phyloP scores from a whole-genome alignment of 2,888 invertebrate genomes.

The Galerucella pusilla region DNA sequence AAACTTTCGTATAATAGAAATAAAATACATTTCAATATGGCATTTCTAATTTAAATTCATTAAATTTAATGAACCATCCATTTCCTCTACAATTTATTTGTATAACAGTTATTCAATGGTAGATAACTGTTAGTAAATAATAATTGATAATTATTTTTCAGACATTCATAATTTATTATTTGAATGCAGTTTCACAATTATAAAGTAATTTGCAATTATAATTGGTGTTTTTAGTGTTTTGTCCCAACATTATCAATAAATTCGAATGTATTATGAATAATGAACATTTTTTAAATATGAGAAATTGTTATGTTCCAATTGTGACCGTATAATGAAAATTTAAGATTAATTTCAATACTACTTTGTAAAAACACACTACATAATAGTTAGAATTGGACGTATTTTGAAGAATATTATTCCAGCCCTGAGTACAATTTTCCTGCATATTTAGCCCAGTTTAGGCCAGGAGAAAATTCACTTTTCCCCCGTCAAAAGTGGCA shows the following conservation, averaged over 20 bases:
- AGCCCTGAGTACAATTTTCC: no score
- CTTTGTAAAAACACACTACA: no score
- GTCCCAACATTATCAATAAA: not conserved
- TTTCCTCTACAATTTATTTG: not conserved
- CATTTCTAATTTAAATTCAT: no score
- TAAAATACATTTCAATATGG: no score
- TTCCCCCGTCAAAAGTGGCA: no score
- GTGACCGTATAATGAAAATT: not conserved
- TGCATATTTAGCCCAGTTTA: no score
- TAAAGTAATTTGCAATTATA: slow-evolving; percentile 1
- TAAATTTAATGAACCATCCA: no score
- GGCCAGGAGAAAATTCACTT: no score
- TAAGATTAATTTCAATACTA: no score
- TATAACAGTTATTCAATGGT: not conserved
- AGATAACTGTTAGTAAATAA: not conserved
- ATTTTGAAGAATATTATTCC: no score
- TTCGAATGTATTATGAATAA: not conserved
- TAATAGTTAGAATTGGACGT: no score
- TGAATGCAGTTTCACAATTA: not conserved
- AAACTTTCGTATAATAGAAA: no score
- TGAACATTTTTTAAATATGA: not conserved
- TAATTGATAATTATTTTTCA: not conserved
- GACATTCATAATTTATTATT: not conserved
- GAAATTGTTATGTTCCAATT: not conserved
- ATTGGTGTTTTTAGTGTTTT: not conserved